Evolutionary conservation across 2,797 vertebrate species (phyloP).

Genomic region (Notoglanidium macrostoma): DNA sequence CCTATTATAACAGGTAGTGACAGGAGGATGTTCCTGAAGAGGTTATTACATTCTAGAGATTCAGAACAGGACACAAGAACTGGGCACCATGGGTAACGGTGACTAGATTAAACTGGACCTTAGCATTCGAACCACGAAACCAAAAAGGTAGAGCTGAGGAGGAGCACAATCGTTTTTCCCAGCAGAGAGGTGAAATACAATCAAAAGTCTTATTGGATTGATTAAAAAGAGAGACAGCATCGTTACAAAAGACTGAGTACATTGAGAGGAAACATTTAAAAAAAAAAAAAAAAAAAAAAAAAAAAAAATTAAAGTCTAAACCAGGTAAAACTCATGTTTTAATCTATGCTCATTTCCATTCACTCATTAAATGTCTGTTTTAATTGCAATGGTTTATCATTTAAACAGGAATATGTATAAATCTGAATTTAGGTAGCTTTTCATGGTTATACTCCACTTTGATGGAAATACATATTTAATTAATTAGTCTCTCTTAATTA

Average conservation of each 20-base stretch:
- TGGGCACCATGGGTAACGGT: slow-evolving; percentile 41
- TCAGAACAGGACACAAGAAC: slow-evolving; percentile 58
- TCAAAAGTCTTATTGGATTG: slow-evolving; percentile 40
- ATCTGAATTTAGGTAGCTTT: background rate
- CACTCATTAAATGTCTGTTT: background rate
- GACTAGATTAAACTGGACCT: slow-evolving; percentile 65
- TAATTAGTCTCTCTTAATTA: slow-evolving; percentile 59
- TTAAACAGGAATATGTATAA: background rate
- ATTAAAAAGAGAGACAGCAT: slow-evolving; percentile 25
- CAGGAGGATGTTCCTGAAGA: slow-evolving; percentile 57
- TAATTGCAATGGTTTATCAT: background rate
- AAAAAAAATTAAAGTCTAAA: background rate
- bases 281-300: background rate
- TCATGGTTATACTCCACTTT: slow-evolving; percentile 68
- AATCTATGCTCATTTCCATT: background rate
- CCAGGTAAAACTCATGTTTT: background rate
- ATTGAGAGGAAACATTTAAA: background rate
- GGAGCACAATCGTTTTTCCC: background rate
- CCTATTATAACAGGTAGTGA: slow-evolving; percentile 50
- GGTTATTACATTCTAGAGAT: slow-evolving; percentile 74
- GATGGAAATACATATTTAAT: slow-evolving; percentile 66
- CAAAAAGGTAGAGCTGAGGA: background rate
- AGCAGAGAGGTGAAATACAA: slow-evolving; percentile 10
- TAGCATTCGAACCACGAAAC: slow-evolving; percentile 53
- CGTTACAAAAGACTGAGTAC: background rate